These are phyloP conservation scores for Murina feae DNA, from an alignment of 2,113 vertebrate genomes.

Conservation along the genomic window DNA sequence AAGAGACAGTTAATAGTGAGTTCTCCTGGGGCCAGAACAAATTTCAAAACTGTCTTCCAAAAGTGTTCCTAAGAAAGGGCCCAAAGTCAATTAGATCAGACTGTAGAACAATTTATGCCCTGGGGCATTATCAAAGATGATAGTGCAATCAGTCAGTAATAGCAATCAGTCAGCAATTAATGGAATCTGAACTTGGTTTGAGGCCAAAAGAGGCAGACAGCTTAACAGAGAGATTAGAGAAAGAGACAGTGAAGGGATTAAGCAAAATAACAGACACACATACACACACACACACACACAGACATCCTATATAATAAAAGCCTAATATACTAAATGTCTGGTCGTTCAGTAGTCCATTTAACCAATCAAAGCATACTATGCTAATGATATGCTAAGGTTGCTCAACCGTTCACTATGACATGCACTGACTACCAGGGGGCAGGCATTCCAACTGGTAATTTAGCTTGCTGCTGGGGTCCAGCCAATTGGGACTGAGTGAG, in stretches of 20 bases:
- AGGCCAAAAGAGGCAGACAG: not conserved
- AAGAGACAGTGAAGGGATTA: not conserved
- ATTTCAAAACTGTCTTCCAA: not conserved
- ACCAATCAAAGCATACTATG: too few relatives aligned
- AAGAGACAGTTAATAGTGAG: not conserved
- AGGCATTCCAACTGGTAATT: too few relatives aligned
- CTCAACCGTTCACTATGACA: too few relatives aligned
- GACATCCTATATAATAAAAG: not conserved
- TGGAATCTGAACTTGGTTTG: not conserved
- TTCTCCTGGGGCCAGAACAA: not conserved
- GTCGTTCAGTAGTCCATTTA: too few relatives aligned
- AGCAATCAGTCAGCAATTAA: conserved; percentile 11
- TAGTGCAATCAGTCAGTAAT: not conserved
- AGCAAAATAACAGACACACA: not conserved
- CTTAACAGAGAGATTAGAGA: not conserved
- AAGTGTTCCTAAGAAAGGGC: not conserved
- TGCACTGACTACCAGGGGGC: too few relatives aligned
- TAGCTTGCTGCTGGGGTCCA: too few relatives aligned
- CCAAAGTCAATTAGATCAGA: conserved; percentile 22
- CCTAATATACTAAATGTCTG: too few relatives aligned
- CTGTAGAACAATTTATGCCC: not conserved
- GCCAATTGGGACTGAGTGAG: too few relatives aligned
- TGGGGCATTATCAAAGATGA: not conserved
- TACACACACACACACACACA: not conserved
- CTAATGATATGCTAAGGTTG: too few relatives aligned